Conservation (phyloP, 2,797 vertebrate species). For the Chaetophractus vellerosus region DNA sequence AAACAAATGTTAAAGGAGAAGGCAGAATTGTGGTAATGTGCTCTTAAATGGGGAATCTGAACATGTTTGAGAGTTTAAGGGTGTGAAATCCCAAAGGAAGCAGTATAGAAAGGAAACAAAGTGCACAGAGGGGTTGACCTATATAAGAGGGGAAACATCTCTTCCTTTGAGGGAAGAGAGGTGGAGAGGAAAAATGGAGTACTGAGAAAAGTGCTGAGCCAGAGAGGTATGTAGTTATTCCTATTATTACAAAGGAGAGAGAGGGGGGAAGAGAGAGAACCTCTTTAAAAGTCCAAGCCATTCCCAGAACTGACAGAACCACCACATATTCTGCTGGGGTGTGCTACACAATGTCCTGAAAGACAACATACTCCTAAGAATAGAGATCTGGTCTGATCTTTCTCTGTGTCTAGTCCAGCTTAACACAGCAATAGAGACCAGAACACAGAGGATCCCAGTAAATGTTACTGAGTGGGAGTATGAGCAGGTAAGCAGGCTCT, state of each 20-base stretch:
- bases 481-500: conserved; percentile 29
- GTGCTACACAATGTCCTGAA: neutral
- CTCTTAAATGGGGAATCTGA: neutral
- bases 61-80: neutral
- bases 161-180: neutral
- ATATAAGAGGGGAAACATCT: neutral
- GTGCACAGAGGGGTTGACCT: neutral
- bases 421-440: conserved; percentile 9
- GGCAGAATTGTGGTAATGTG: neutral
- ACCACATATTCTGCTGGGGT: neutral
- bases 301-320: conserved; percentile 19
- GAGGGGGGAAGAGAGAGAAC: neutral
- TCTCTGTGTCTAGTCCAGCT: conserved; percentile 5
- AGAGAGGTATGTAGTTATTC: neutral
- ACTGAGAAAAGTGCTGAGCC: neutral
- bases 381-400: neutral
- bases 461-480: neutral
- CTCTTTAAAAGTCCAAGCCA: conserved; percentile 3
- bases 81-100: neutral
- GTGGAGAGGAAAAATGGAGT: neutral
- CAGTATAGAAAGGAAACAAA: neutral
- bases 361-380: neutral
- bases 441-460: neutral
- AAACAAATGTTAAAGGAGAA: conserved; percentile 49
- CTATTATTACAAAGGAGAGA: neutral